Evolutionary conservation across 2,113 vertebrate species (phyloP).

Genomic region (Lichenostomus cassidix): DNA sequence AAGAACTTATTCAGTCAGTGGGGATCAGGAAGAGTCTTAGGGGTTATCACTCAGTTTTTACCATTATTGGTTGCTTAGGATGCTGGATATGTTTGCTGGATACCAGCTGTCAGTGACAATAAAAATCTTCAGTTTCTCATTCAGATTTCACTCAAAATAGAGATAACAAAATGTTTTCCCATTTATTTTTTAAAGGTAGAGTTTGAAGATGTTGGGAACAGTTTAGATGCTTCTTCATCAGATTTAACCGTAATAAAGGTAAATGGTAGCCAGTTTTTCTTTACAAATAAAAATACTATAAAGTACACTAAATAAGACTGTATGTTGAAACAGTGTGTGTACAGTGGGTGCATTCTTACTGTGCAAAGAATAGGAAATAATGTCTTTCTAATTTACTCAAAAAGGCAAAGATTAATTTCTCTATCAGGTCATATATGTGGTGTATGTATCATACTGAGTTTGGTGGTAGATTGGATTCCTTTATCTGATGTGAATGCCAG

Average conservation of each 20-base stretch:
- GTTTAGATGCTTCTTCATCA: constrained; percentile 58
- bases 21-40: neutral
- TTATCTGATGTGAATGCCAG: neutral
- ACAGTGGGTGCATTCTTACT: neutral
- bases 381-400: neutral
- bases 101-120: neutral
- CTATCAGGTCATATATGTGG: neutral
- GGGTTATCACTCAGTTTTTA: neutral
- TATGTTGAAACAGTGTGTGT: neutral
- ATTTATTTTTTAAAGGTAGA: constrained; percentile 59
- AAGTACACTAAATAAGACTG: neutral
- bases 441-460: neutral
- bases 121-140: neutral
- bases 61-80: neutral
- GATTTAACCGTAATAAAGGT: constrained; percentile 68
- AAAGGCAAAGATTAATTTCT: neutral
- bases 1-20: neutral
- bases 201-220: constrained; percentile 57
- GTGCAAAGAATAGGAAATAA: neutral
- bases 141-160: neutral
- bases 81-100: neutral
- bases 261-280: neutral
- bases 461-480: neutral
- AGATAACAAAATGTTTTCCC: neutral
- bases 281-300: neutral